These are phyloP conservation scores for Drosophila pallidifrons DNA, from an alignment of 1,140 invertebrate species.

Conservation along the genomic window DNA sequence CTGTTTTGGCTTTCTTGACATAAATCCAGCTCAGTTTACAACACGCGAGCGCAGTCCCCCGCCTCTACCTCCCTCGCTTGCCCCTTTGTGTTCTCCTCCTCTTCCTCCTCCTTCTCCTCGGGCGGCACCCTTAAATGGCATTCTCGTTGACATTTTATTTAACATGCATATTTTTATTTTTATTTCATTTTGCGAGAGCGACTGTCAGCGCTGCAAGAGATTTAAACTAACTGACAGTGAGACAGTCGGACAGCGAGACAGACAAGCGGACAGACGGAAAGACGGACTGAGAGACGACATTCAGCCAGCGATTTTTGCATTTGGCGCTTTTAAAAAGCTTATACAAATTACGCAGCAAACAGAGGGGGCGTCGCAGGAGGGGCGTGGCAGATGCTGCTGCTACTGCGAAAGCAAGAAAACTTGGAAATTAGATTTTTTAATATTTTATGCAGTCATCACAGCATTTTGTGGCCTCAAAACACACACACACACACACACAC, in stretches of 20 bases:
- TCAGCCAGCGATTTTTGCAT: slow-evolving; percentile 76
- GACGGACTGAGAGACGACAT: slow-evolving; percentile 33
- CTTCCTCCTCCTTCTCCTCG: too few species aligned
- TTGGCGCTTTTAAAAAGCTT: slow-evolving; percentile 70
- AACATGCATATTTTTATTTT: slow-evolving; percentile 57
- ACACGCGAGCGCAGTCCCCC: slow-evolving; percentile 18
- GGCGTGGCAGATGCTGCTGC: slow-evolving; percentile 38
- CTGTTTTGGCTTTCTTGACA: slow-evolving; percentile 67
- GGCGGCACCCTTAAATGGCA: slow-evolving; percentile 55
- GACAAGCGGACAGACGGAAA: slow-evolving; percentile 11
- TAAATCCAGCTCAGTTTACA: slow-evolving; percentile 76
- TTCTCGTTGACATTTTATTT: slow-evolving; percentile 76
- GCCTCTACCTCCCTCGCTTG: neutral
- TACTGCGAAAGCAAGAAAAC: slow-evolving; percentile 42
- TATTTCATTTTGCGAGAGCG: slow-evolving; percentile 65
- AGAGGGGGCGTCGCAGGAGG: slow-evolving; percentile 12
- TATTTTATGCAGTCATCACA: slow-evolving; percentile 72
- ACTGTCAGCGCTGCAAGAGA: slow-evolving; percentile 65
- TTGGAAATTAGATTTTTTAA: slow-evolving; percentile 81
- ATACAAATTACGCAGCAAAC: slow-evolving; percentile 62
- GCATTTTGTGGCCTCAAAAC: slow-evolving; percentile 65
- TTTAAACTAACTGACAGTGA: slow-evolving; percentile 59
- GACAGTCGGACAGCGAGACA: slow-evolving; percentile 25
- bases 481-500: slow-evolving; percentile 48
- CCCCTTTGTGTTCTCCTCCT: neutral